Conservation (phyloP, 2,113 vertebrate species). For the Elephas maximus region DNA sequence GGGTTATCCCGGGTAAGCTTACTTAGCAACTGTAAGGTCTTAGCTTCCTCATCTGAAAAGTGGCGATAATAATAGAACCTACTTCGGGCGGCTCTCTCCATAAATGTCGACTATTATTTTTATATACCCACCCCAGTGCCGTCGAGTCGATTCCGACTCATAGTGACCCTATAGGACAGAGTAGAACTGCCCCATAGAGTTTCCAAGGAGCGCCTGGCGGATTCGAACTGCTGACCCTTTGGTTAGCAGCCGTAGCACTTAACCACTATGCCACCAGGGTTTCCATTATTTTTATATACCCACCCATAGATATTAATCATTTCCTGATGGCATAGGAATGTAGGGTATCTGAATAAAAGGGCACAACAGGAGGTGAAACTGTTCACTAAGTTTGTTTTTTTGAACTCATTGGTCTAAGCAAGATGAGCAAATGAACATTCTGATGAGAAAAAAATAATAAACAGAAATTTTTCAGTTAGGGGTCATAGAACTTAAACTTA, state of each 20-base stretch:
- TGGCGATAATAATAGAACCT: not conserved
- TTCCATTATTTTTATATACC: too few species aligned
- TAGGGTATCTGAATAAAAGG: constrained; percentile 26
- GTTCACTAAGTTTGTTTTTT: not conserved
- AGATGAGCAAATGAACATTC: constrained; percentile 32
- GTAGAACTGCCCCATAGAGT: too few species aligned
- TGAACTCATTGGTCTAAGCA: not conserved
- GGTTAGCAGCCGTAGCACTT: too few species aligned
- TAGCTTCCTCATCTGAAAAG: constrained; percentile 39
- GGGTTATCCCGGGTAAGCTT: not conserved
- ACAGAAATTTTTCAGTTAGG: not conserved
- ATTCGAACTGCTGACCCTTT: too few species aligned
- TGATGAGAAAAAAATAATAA: constrained; percentile 34
- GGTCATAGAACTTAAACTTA: not conserved
- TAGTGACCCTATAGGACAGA: too few species aligned
- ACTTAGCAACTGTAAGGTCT: constrained; percentile 41
- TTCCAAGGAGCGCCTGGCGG: too few species aligned
- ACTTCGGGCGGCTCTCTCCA: not conserved
- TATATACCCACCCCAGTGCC: not conserved
- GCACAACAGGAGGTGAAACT: not conserved
- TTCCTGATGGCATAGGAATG: constrained; percentile 18
- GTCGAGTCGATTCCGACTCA: too few species aligned
- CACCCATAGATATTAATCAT: not conserved
- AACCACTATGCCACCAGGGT: too few species aligned
- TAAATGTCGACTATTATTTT: not conserved